Conservation (phyloP, 1,140 invertebrate species). For the Drosophila kohkoa region DNA sequence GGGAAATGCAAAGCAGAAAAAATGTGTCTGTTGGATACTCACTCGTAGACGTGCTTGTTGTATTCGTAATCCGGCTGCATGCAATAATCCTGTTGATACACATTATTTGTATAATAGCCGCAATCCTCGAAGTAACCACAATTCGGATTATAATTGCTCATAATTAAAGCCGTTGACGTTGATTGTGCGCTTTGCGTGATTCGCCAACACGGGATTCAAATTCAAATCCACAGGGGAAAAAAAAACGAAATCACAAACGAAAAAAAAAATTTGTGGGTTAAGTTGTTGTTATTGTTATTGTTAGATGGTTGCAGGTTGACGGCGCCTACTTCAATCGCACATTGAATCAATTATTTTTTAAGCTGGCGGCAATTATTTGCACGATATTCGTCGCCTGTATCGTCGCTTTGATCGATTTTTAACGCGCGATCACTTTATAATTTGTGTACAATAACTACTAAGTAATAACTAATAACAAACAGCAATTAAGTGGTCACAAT, state of each 20-base stretch:
- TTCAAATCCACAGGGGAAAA: not conserved
- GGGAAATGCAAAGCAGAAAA: not conserved
- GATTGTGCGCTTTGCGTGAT: constrained; percentile 48
- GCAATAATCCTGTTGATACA: constrained; percentile 84
- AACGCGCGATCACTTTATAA: constrained; percentile 80
- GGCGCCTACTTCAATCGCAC: constrained; percentile 43
- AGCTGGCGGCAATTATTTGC: constrained; percentile 66
- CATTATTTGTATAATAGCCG: constrained; percentile 77
- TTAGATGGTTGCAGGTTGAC: not conserved
- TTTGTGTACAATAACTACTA: constrained; percentile 61
- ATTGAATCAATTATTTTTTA: constrained; percentile 62
- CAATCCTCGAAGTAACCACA: constrained; percentile 84
- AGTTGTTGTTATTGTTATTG: constrained; percentile 1
- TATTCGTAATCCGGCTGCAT: constrained; percentile 84
- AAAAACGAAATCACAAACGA: not conserved
- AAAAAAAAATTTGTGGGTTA: constrained; percentile 13
- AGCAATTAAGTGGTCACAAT: constrained; percentile 27
- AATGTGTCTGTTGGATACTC: constrained; percentile 56
- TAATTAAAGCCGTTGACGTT: constrained; percentile 60
- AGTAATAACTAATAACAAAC: constrained; percentile 26
- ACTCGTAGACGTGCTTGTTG: constrained; percentile 83
- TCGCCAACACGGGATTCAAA: constrained; percentile 25
- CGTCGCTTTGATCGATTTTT: constrained; percentile 63
- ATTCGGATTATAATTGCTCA: constrained; percentile 84
- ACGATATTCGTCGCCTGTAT: constrained; percentile 26